A percentile compares a stretch with the other conserved stretches of the same genome.
phyloP scores from a whole-genome alignment of 2,797 vertebrate species.

The Siniperca obscura region DNA sequence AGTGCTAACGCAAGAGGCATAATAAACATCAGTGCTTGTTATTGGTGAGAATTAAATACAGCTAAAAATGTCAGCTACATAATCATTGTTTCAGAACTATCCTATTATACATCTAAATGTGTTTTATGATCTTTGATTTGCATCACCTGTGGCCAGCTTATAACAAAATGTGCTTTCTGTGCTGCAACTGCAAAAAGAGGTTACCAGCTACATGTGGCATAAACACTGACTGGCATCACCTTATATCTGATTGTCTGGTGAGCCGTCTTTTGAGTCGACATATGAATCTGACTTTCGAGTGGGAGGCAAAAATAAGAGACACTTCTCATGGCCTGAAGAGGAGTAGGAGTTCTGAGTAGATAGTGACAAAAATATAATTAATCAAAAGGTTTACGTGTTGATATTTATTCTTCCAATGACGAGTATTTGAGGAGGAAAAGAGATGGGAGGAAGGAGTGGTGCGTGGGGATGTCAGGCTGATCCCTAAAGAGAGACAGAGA shows the following conservation, averaged over 20 bases:
- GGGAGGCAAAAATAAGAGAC: constrained; percentile 21
- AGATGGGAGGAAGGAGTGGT: constrained; percentile 1
- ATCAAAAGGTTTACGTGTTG: constrained; percentile 18
- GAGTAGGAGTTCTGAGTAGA: not conserved
- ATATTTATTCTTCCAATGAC: constrained; percentile 5
- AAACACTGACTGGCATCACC: constrained; percentile 7
- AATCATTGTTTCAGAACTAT: not conserved
- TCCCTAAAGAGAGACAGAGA: constrained; percentile 35
- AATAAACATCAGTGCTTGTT: constrained; percentile 26
- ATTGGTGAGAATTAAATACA: constrained; percentile 25
- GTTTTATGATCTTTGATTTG: constrained; percentile 5
- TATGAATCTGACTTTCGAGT: constrained; percentile 38
- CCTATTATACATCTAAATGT: not conserved
- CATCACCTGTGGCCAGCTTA: not conserved
- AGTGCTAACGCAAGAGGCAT: not conserved
- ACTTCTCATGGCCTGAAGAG: not conserved
- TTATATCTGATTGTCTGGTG: not conserved
- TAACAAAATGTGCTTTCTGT: not conserved
- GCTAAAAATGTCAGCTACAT: not conserved
- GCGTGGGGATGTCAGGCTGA: constrained; percentile 5
- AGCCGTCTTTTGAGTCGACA: constrained; percentile 3
- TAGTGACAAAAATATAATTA: not conserved
- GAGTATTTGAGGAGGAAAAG: constrained; percentile 1
- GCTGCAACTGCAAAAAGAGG: constrained; percentile 16
- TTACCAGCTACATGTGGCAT: not conserved